These are phyloP conservation scores for Drosophila elegans DNA, from an alignment of 1,140 invertebrate species.

Conservation along the genomic window DNA sequence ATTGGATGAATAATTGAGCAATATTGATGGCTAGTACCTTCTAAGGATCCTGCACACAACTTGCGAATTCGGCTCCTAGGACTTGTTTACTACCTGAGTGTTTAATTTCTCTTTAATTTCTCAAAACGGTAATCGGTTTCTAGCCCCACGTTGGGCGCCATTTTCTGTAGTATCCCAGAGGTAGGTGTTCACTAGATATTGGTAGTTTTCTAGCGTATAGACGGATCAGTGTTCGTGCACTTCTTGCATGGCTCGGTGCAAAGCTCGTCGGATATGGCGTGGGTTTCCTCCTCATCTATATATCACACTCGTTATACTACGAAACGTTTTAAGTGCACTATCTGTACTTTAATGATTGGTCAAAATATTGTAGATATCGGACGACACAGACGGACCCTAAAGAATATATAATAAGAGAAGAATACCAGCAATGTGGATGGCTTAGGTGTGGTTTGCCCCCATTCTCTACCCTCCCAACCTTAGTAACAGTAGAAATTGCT, in stretches of 20 bases:
- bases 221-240: not conserved
- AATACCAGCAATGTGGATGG: constrained; percentile 3
- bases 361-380: not conserved
- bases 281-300: not conserved
- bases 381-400: not conserved
- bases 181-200: not conserved
- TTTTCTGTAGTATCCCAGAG: too few species aligned
- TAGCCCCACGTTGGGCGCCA: too few species aligned
- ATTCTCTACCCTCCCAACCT: constrained; percentile 3
- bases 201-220: not conserved
- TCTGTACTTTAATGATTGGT: not conserved
- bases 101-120: too few species aligned
- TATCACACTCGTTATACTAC: too few species aligned
- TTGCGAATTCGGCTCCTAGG: too few species aligned
- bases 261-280: not conserved
- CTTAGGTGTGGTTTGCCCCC: constrained; percentile 1
- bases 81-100: too few species aligned
- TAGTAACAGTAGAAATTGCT: not conserved
- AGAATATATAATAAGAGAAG: not conserved
- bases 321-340: constrained; percentile 1
- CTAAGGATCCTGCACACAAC: too few species aligned
- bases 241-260: constrained; percentile 2
- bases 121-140: too few species aligned
- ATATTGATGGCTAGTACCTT: too few species aligned
- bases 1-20: too few species aligned